Percentiles rank a stretch among this genome's conserved stretches.
phyloP scores from a whole-genome alignment of 2,113 vertebrate genomes.

The Mystacornis crossleyi region DNA sequence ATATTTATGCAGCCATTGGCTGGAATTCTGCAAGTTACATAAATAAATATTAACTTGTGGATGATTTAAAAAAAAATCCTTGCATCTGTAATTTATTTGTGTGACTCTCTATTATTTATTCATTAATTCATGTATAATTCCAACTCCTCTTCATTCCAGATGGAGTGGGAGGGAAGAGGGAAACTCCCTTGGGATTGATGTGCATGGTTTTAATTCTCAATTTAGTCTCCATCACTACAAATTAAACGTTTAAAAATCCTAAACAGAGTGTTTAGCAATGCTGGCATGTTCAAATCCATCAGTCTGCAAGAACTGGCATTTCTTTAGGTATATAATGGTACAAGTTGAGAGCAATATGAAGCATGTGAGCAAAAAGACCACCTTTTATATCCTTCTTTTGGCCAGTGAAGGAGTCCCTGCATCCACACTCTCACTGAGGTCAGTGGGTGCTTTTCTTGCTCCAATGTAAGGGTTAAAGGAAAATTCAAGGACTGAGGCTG shows the following conservation, averaged over 20 bases:
- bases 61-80: neutral
- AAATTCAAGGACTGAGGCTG: neutral
- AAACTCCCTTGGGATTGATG: neutral
- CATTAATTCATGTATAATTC: slow-evolving; percentile 52
- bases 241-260: slow-evolving; percentile 57
- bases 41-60: slow-evolving; percentile 76
- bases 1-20: slow-evolving; percentile 73
- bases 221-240: slow-evolving; percentile 33
- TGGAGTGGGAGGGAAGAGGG: slow-evolving; percentile 7
- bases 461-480: rapidly evolving
- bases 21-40: slow-evolving; percentile 54
- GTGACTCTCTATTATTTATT: slow-evolving; percentile 60
- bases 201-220: slow-evolving; percentile 44
- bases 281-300: neutral
- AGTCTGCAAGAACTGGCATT: neutral
- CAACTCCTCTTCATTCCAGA: slow-evolving; percentile 47
- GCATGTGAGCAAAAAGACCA: neutral
- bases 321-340: neutral
- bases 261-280: neutral
- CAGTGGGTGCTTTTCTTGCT: neutral
- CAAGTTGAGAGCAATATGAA: neutral
- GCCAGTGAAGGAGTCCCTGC: neutral
- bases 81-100: slow-evolving; percentile 47
- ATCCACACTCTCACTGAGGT: rapidly evolving
- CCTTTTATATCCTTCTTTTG: neutral